Evolutionary conservation across 2,113 vertebrate species (phyloP).

Genomic region (Mesocricetus auratus): DNA sequence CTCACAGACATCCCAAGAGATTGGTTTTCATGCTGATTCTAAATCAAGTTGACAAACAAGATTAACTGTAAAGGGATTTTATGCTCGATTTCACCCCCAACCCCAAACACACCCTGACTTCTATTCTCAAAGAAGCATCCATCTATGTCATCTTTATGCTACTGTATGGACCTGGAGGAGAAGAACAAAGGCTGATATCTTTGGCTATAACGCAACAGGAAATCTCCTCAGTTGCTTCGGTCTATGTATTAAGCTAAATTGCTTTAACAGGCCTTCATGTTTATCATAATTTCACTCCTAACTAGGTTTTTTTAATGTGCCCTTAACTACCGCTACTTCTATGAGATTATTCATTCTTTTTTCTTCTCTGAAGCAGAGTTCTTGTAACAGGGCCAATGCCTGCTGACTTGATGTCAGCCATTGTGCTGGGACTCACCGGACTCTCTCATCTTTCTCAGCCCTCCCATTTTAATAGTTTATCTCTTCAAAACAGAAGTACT

Average conservation of each 20-base stretch:
- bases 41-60: neutral
- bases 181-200: neutral
- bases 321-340: conserved; percentile 27
- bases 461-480: conserved; percentile 57
- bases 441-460: neutral
- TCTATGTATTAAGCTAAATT: neutral
- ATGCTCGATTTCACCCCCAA: neutral
- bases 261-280: neutral
- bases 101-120: neutral
- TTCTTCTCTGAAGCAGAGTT: neutral
- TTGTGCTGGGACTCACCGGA: neutral
- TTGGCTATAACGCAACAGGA: neutral
- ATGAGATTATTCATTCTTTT: conserved; percentile 2
- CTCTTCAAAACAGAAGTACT: conserved; percentile 58
- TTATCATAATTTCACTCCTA: conserved; percentile 29
- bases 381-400: neutral
- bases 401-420: neutral
- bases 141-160: neutral
- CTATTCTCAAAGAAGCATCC: neutral
- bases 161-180: neutral
- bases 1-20: neutral
- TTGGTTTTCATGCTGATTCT: neutral
- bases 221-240: conserved; percentile 24
- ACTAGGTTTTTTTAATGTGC: neutral
- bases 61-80: neutral